These are phyloP conservation scores for Chymomyza caudatula DNA, from an alignment of 2,888 invertebrate genomes.

Conservation along the genomic window DNA sequence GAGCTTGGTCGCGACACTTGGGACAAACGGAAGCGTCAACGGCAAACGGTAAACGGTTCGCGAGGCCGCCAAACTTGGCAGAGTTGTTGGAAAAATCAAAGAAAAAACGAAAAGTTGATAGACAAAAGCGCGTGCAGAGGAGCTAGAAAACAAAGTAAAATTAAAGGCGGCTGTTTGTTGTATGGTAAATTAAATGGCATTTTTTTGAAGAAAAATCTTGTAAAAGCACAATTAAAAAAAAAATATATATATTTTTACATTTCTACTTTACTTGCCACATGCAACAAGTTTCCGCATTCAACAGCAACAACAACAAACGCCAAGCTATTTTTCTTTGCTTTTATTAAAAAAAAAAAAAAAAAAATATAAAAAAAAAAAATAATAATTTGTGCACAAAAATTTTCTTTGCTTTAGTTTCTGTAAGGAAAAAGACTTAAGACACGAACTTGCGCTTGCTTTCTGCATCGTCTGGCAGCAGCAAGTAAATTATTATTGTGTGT, in stretches of 20 bases:
- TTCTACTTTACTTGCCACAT: background rate
- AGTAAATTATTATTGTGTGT: slow-evolving; percentile 19
- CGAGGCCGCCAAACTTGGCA: slow-evolving; percentile 52
- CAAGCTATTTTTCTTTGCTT: no score
- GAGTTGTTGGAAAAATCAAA: slow-evolving; percentile 13
- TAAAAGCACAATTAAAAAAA: slow-evolving; percentile 9
- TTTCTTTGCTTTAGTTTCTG: background rate
- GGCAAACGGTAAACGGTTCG: slow-evolving; percentile 37
- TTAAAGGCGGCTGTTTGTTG: background rate
- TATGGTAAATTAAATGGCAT: slow-evolving; percentile 6
- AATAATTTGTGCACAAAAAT: slow-evolving; percentile 5
- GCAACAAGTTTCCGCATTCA: slow-evolving; percentile 27
- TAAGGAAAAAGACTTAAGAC: slow-evolving; percentile 61
- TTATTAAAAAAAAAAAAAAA: slow-evolving; percentile 19
- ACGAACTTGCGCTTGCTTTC: slow-evolving; percentile 53
- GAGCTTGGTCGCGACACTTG: slow-evolving; percentile 71
- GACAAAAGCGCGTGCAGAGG: slow-evolving; percentile 21
- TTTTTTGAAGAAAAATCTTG: no score
- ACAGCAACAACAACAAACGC: background rate
- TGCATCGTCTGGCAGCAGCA: slow-evolving; percentile 49
- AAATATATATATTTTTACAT: background rate
- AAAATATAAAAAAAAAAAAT: slow-evolving; percentile 12
- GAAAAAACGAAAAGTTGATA: slow-evolving; percentile 55
- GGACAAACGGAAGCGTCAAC: slow-evolving; percentile 54
- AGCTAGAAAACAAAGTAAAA: no score